phyloP scores from a whole-genome alignment of 2,797 vertebrate genomes.

The Sebastolobus altivelis region DNA sequence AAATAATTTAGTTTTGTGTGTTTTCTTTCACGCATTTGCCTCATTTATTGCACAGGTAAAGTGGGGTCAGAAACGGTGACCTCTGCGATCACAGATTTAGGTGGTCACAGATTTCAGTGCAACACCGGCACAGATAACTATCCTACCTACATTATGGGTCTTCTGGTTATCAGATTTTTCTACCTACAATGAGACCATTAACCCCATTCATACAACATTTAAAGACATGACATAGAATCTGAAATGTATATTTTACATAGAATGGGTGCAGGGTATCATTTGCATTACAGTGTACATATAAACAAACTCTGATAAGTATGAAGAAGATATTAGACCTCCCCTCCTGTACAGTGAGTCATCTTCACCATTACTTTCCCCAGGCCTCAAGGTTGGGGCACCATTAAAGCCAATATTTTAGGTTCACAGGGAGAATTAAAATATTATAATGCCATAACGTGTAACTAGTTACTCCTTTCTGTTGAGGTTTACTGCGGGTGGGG shows the following conservation, averaged over 20 bases:
- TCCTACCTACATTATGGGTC: not conserved
- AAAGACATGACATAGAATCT: not conserved
- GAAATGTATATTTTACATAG: not conserved
- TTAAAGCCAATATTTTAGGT: not conserved
- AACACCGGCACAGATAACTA: too few species aligned
- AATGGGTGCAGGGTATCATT: not conserved
- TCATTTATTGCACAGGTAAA: too few species aligned
- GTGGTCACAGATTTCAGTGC: too few species aligned
- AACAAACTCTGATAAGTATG: not conserved
- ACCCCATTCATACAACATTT: not conserved
- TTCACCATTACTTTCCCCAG: slow-evolving; percentile 18
- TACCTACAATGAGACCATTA: not conserved
- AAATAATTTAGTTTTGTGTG: too few species aligned
- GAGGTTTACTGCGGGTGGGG: too few species aligned
- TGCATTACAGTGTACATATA: not conserved
- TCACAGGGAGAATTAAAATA: not conserved
- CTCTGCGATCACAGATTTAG: too few species aligned
- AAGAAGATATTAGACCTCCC: not conserved
- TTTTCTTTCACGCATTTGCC: too few species aligned
- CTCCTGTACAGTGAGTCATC: slow-evolving; percentile 22
- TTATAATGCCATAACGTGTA: not conserved
- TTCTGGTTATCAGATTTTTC: not conserved
- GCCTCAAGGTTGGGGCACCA: slow-evolving; percentile 37
- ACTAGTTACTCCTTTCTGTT: not conserved
- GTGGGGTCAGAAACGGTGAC: too few species aligned